Evolutionary conservation across 2,888 invertebrate genomes (phyloP).

Genomic region (Dryomyza anilis): DNA sequence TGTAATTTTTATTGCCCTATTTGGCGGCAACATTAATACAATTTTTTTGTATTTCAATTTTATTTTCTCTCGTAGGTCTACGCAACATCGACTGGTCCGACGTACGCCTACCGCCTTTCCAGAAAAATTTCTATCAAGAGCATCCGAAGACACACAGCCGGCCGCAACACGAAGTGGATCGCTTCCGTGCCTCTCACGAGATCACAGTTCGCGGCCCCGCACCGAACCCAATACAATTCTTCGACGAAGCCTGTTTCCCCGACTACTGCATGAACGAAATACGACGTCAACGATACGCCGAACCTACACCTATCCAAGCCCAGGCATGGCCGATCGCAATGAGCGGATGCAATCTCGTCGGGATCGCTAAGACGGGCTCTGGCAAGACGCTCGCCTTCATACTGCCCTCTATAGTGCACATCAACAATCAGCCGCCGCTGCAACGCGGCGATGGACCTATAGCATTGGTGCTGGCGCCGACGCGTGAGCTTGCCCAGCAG

Average conservation of each 20-base stretch:
- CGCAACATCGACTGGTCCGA: constrained; percentile 65
- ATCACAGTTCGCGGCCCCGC: constrained; percentile 77
- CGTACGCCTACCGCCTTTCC: constrained; percentile 70
- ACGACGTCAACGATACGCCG: constrained; percentile 69
- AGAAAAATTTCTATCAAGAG: constrained; percentile 82
- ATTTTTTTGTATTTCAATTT: background rate
- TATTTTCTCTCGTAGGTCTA: constrained; percentile 57
- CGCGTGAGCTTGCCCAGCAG: constrained; percentile 79
- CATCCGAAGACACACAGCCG: constrained; percentile 68
- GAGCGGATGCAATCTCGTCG: constrained; percentile 81
- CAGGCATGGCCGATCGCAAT: constrained; percentile 87
- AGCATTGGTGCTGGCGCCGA: constrained; percentile 79
- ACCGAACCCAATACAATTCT: constrained; percentile 77
- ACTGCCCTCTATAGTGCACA: constrained; percentile 84
- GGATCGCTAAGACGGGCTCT: constrained; percentile 85
- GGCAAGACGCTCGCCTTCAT: constrained; percentile 81
- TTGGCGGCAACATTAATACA: background rate
- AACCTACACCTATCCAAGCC: constrained; percentile 84
- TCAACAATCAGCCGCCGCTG: constrained; percentile 78
- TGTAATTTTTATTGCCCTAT: background rate
- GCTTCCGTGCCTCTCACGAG: constrained; percentile 70
- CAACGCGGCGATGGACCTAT: constrained; percentile 83
- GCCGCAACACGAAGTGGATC: constrained; percentile 71
- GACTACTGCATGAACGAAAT: constrained; percentile 73
- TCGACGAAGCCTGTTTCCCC: constrained; percentile 81